Evolutionary conservation across 1,140 invertebrate genomes (phyloP), one percentile per base, ranked within the genome.

Genomic region (Halotydeus destructor): DNA sequence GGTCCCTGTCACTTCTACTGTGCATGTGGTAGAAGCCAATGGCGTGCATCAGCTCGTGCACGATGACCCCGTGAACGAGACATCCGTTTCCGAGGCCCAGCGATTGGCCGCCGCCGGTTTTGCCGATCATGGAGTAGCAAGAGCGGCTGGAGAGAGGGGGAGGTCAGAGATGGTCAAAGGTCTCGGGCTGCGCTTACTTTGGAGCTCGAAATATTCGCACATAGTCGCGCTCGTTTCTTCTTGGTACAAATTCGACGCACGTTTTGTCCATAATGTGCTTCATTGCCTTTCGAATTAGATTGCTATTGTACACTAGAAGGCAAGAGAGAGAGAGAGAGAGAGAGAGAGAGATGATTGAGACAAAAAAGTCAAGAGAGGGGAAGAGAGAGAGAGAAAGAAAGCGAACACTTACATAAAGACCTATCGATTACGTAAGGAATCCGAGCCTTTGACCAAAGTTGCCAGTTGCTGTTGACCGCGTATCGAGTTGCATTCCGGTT

Each of bases 11-110:
- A 5, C 61, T 57, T n/a, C 70, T 59, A 48, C 69, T 71, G 51
- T 77, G 75, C 49, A 75, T 71, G 49, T 78, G 65, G 26, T 57
- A 57, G 35, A 63, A 62, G 0, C 83, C 83, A 18, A 78, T 52
- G 0, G 76, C 75, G 49, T 89, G 82, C 65, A 84, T 74, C 45
- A 88, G 57, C 55, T 89, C 82, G 50, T 89, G 82, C 18, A 78
- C 60, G 16, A 77, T 64, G 0, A 77, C 81, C 5, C 73, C 74
- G 1, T 76, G 74, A 23, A 18, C 39, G 14, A 51, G 30, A 25
- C 52, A 54, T 2, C 52, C 51, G 1, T 40, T 23, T 12, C 50
- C 50, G 9, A 52, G 23, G 2, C 45, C 43, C 2, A 52, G n/a
- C 9, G 43, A 9, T 30, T 52, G 50, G 22, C 30, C 14, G 1